Base-by-base conservation (phyloP, 1,140 invertebrate species). In the Diorhabda carinulata region DNA sequence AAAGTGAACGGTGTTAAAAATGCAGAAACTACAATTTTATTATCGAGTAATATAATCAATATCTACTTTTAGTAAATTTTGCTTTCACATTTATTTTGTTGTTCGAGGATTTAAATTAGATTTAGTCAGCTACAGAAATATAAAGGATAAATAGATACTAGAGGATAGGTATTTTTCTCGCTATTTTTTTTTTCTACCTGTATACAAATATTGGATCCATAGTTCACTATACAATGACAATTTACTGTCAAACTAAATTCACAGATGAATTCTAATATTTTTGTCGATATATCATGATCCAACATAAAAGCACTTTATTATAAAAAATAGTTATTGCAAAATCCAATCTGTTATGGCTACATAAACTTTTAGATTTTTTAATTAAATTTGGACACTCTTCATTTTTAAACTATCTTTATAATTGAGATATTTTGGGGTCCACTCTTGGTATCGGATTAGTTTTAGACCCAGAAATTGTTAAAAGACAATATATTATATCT, bases 191-290 rank as follows among this genome's bases (percentile, higher is more conserved):
- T 70, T 72, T 73, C 76, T 77, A 77, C 76, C 76, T 71, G 77
- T 78, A 78, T 78, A 78, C 77, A 78, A 78, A 76, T n/a, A 52
- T 76, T 73, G 70, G 74, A 70, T 74, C 73, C 75, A 74, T 78
- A 77, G 74, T 74, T 78, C 75, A 75, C 75, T 78, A 78, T 77
- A 76, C 76, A 75, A 76, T 77, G 76, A 77, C 75, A 78, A 74
- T 78, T 73, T 72, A 57, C 57, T 56, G 57, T 57, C 25, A 69
- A 71, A 65, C n/a, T 40, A 57, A 25, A 62, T 6, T 43, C 45
- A 67, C 45, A 57, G 58, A 70, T 56, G 59, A 64, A 9, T 25
- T n/a, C n/a, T 41, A 59, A 59, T 59, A n/a, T 52, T 52, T 8
- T 8, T 8, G n/a, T 3, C 3, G n/a, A 8, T 52, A 8, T 4